Base-by-base conservation (phyloP, 2,113 vertebrate genomes). In the Pipra filicauda region DNA sequence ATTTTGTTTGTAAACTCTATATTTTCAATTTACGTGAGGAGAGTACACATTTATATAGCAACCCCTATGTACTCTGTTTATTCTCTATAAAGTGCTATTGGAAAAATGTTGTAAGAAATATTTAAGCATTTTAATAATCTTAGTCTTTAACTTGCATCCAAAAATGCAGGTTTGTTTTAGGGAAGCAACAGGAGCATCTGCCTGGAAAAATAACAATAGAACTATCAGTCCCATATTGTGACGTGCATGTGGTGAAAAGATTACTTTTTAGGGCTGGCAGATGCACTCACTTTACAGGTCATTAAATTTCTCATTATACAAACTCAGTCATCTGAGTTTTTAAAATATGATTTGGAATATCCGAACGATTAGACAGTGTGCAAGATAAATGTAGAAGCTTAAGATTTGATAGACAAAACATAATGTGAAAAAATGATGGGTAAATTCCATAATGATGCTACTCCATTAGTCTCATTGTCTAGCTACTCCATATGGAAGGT, bases 291-390 rank as follows among this genome's bases (percentile, higher is more conserved):
- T 97, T 97, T 94, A 91, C 88, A 95, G 91, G 94, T 93, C 95
- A 69, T 98, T 98, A 97, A 95, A 95, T 95, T 95, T 95, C 96
- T 89, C 86, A 94, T 96, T 96, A 97, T 66, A 97, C 85, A 91
- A 97, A 97, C 85, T 92, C 95, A 91, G 43, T 96, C 93, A 80
- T 92, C 81, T 94, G 91, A 57, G 30, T 95, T 97, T 49, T 96
- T 88, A 95, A 94, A 97, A 97, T 95, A 92, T 86, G 78, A 96
- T 94, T 91, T 88, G 88, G 77, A 95, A 90, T 91, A 94, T 96
- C 73, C 43, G 8, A 69, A 94, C 97, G 95, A 95, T 82, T 64
- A 90, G 83, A 51, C 71, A 76, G 61, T 49, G 33, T 62, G 62
- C 67, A 95, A 94, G 94, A 96, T 94, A 96, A 83, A 94, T 54